phyloP scores from a whole-genome alignment of 2,888 invertebrate genomes.

The Eupithecia tripunctaria region DNA sequence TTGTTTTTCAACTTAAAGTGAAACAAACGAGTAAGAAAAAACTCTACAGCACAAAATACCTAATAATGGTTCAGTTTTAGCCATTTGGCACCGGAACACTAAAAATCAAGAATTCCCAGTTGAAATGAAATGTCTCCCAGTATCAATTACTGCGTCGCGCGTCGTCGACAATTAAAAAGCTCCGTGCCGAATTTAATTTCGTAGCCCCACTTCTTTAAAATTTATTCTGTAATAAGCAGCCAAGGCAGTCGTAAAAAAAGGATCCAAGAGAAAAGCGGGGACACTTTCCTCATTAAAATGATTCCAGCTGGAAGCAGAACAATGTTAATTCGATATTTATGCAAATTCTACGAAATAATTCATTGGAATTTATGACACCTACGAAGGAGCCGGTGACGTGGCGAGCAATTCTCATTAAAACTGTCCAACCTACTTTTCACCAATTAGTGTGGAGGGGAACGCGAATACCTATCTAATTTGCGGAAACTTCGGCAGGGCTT shows the following conservation, averaged over 20 bases:
- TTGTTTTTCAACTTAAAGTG: not conserved
- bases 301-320: conserved; percentile 62
- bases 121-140: conserved; percentile 45
- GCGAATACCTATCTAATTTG: conserved; percentile 14
- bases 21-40: not conserved
- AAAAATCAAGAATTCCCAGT: conserved; percentile 22
- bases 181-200: conserved; percentile 53
- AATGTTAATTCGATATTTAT: conserved; percentile 69
- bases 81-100: not conserved
- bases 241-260: conserved; percentile 58
- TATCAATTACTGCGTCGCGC: conserved; percentile 47
- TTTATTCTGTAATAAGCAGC: conserved; percentile 60
- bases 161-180: conserved; percentile 52
- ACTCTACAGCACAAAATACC: not conserved
- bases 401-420: conserved; percentile 36
- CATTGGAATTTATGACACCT: conserved; percentile 57
- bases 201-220: conserved; percentile 56
- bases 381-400: conserved; percentile 42
- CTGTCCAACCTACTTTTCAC: conserved; percentile 19
- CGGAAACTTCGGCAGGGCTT: conserved; percentile 9
- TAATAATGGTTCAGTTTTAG: not conserved
- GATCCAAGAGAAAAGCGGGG: conserved; percentile 57
- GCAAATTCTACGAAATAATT: conserved; percentile 62
- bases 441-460: conserved; percentile 28
- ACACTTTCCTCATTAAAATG: conserved; percentile 61